Evolutionary conservation across 2,113 vertebrate species (phyloP).

Genomic region (Himantopus leucocephalus): DNA sequence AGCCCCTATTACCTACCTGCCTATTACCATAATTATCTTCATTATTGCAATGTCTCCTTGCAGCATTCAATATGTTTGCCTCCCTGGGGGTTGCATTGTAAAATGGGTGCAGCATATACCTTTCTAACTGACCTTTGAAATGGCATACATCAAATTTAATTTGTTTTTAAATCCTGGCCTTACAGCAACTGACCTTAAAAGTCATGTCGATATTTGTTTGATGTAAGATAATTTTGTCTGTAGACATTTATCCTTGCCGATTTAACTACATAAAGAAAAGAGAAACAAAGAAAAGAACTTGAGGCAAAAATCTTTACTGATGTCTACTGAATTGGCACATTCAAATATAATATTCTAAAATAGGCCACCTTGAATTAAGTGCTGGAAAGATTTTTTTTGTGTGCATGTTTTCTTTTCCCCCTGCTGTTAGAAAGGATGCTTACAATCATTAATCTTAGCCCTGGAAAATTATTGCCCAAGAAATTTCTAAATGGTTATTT

Average conservation of each 20-base stretch:
- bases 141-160: conserved; percentile 42
- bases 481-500: not conserved
- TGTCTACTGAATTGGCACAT: not conserved
- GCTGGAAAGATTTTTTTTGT: not conserved
- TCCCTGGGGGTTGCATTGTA: conserved; percentile 4
- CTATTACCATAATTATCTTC: conserved; percentile 46
- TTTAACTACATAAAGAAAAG: conserved; percentile 43
- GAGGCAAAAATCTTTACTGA: conserved; percentile 40
- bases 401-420: not conserved
- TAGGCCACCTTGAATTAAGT: not conserved
- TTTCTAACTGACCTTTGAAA: conserved; percentile 53
- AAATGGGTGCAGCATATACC: conserved; percentile 52
- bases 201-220: conserved; percentile 66
- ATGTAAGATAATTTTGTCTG: conserved; percentile 62
- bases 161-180: conserved; percentile 60
- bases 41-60: not conserved
- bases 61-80: not conserved
- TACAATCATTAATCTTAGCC: not conserved
- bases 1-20: not conserved
- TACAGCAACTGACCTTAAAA: conserved; percentile 70
- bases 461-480: not conserved
- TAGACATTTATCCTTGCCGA: conserved; percentile 58
- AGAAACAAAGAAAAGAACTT: conserved; percentile 37
- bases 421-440: not conserved
- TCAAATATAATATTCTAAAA: conserved; percentile 39